Conservation (phyloP, 2,113 vertebrate species). For the Salvelinus sp. region DNA sequence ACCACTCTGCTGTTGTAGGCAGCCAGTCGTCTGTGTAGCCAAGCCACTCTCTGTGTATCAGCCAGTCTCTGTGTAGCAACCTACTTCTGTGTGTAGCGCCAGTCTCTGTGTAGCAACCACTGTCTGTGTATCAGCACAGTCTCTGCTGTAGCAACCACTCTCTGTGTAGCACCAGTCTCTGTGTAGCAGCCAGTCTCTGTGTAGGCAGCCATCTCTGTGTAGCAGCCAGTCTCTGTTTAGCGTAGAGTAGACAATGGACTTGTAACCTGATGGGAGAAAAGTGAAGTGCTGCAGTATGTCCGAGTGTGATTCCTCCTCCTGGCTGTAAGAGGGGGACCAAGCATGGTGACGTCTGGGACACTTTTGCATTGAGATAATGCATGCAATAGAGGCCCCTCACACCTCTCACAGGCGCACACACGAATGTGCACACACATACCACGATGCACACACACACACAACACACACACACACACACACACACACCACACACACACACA, state of each 20-base stretch:
- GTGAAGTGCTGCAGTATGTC: constrained; percentile 21
- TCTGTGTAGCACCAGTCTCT: too few species aligned
- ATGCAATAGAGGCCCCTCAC: constrained; percentile 12
- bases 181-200: constrained; percentile 23
- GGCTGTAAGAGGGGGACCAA: constrained; percentile 21
- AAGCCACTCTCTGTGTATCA: too few species aligned
- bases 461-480: constrained; percentile 5
- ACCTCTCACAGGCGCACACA: background rate
- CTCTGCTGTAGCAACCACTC: too few species aligned
- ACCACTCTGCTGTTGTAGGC: background rate
- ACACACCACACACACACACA: too few species aligned
- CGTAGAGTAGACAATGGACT: constrained; percentile 29
- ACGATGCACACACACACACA: background rate
- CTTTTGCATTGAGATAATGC: constrained; percentile 27
- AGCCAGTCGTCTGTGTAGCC: constrained; percentile 8
- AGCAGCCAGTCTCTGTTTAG: constrained; percentile 5
- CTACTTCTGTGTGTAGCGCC: too few species aligned
- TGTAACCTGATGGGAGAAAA: constrained; percentile 3
- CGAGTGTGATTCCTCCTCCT: background rate
- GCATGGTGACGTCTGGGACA: too few species aligned
- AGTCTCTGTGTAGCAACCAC: too few species aligned
- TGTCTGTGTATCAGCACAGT: too few species aligned
- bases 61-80: too few species aligned
- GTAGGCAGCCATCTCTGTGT: background rate
- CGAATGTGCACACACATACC: constrained; percentile 3